These are phyloP conservation scores for Darevskia nairensis DNA, from an alignment of 2,797 vertebrate species.

Conservation along the genomic window DNA sequence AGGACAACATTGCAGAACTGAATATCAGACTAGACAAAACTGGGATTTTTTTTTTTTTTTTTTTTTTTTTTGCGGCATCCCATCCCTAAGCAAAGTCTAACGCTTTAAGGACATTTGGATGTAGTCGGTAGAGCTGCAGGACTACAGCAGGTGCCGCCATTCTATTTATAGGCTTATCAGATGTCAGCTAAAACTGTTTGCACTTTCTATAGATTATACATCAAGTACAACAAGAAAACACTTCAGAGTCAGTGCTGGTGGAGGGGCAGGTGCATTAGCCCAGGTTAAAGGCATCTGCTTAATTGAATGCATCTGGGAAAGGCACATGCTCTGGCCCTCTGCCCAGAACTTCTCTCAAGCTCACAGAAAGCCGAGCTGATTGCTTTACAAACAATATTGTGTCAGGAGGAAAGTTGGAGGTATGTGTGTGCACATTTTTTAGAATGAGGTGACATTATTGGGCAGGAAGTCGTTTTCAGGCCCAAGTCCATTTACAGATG, in stretches of 20 bases:
- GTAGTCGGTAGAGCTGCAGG: slow-evolving; percentile 26
- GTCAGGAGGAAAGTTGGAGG: slow-evolving; percentile 32
- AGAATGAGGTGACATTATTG: slow-evolving; percentile 24
- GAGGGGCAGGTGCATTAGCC: slow-evolving; percentile 18
- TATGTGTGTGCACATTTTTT: not conserved
- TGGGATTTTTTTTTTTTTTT: no score
- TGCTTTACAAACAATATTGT: slow-evolving; percentile 43
- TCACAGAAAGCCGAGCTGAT: slow-evolving; percentile 46
- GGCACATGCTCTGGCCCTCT: slow-evolving; percentile 51
- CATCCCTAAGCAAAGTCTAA: slow-evolving; percentile 49
- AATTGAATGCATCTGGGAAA: slow-evolving; percentile 34
- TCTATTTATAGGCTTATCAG: slow-evolving; percentile 67
- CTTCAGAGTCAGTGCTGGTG: not conserved
- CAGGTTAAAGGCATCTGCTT: slow-evolving; percentile 49
- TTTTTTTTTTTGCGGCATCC: slow-evolving; percentile 31
- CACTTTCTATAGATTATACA: slow-evolving; percentile 50
- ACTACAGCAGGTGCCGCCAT: slow-evolving; percentile 30
- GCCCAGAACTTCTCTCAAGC: slow-evolving; percentile 41
- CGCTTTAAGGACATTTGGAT: slow-evolving; percentile 1
- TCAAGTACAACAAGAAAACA: slow-evolving; percentile 52
- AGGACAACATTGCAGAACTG: not conserved
- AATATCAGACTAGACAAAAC: not conserved
- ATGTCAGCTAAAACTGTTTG: slow-evolving; percentile 56
- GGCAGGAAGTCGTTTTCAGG: not conserved
- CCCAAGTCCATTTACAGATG: slow-evolving; percentile 4